Conservation (phyloP, 2,797 vertebrate species). For the Chloroceryle amazona region DNA sequence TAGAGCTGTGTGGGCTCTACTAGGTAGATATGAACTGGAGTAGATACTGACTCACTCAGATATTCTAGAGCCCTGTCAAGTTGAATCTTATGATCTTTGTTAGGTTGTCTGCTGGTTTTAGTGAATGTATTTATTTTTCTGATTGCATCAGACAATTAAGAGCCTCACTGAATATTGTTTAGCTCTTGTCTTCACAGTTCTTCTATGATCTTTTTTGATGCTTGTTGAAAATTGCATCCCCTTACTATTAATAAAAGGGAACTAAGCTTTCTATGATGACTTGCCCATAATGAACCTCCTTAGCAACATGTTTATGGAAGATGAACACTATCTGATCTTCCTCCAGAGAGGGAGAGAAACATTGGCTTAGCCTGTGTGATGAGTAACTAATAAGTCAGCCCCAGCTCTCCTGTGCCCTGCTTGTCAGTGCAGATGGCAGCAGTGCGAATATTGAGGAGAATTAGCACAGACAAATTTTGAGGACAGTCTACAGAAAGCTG, state of each 20-base stretch:
- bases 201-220: neutral
- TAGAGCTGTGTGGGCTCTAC: neutral
- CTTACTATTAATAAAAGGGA: neutral
- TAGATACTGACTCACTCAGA: neutral
- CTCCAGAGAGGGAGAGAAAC: neutral
- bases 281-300: neutral
- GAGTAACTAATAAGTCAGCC: neutral
- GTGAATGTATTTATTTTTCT: neutral
- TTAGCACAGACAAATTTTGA: neutral
- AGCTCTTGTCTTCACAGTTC: neutral
- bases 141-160: neutral
- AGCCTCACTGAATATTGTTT: neutral
- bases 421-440: neutral
- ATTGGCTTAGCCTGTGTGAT: neutral
- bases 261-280: neutral
- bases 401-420: neutral
- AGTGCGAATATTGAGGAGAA: neutral
- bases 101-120: neutral
- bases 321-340: neutral
- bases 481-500: neutral
- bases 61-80: neutral
- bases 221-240: neutral
- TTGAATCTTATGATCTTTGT: neutral
- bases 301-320: neutral
- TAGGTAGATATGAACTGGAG: neutral